These are phyloP conservation scores for Drosophila austrosaltans DNA, from an alignment of 2,888 invertebrate species.

Conservation along the genomic window DNA sequence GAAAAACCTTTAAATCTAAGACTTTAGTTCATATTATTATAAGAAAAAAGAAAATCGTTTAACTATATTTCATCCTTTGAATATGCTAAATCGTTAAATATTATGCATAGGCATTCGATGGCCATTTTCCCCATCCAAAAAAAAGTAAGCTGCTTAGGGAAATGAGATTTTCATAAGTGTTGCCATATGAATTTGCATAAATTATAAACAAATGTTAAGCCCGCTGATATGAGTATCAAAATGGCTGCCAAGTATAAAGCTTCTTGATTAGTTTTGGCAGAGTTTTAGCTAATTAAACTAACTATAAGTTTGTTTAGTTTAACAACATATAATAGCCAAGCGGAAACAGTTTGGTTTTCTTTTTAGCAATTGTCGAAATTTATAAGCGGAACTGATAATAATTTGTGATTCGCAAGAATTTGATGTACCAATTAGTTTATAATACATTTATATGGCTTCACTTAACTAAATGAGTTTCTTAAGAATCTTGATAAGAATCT, in stretches of 20 bases:
- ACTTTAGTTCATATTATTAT: not conserved
- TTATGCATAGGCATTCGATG: too few relatives aligned
- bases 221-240: not conserved
- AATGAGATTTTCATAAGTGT: not conserved
- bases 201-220: not conserved
- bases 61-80: not conserved
- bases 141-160: not conserved
- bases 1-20: not conserved
- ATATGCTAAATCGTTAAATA: not conserved
- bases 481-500: not conserved
- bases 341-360: too few relatives aligned
- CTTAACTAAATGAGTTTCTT: too few relatives aligned
- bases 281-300: too few relatives aligned
- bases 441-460: too few relatives aligned
- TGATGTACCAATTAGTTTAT: too few relatives aligned
- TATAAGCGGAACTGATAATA: too few relatives aligned
- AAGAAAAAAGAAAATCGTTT: not conserved
- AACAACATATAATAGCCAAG: too few relatives aligned
- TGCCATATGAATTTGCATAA: not conserved
- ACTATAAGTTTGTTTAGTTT: too few relatives aligned
- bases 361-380: too few relatives aligned
- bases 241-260: not conserved
- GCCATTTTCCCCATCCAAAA: not conserved
- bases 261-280: not conserved
- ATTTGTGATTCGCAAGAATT: too few relatives aligned